Evolutionary conservation across 1,140 invertebrate species (phyloP).

Genomic region (Ylistrum balloti): DNA sequence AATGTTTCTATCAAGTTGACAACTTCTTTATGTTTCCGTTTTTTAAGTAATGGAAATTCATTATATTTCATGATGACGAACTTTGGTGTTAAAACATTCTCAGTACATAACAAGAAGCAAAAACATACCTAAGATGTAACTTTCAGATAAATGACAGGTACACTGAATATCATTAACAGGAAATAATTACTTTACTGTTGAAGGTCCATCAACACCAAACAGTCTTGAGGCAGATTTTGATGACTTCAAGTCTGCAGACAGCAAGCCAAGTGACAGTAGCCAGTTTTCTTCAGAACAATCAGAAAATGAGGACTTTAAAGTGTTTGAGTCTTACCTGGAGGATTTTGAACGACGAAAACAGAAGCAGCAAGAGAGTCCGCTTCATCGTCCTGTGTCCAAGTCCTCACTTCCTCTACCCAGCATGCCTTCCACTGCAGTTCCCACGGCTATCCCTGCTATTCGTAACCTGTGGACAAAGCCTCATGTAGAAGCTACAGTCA

Average conservation of each 20-base stretch:
- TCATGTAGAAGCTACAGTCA: not conserved
- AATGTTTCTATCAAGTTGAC: too few relatives aligned
- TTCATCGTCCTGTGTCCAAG: constrained; percentile 68
- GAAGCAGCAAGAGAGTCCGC: constrained; percentile 67
- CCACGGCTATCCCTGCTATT: constrained; percentile 51
- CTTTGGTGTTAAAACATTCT: too few relatives aligned
- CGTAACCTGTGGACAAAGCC: constrained; percentile 56
- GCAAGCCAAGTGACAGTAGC: constrained; percentile 75
- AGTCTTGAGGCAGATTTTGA: constrained; percentile 84
- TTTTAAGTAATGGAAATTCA: too few relatives aligned
- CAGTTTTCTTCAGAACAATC: constrained; percentile 78
- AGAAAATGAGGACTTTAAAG: constrained; percentile 78
- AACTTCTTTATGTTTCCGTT: too few relatives aligned
- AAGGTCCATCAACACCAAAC: constrained; percentile 72
- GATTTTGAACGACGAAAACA: constrained; percentile 74
- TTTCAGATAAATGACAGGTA: too few relatives aligned
- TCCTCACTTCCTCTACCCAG: constrained; percentile 49
- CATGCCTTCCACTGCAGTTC: constrained; percentile 41
- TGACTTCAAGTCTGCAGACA: constrained; percentile 85
- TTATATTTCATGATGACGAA: too few relatives aligned
- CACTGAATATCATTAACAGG: too few relatives aligned
- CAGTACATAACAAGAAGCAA: too few relatives aligned
- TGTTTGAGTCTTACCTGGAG: constrained; percentile 78
- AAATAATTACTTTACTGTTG: constrained; percentile 30
- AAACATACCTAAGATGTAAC: too few relatives aligned